Conservation (phyloP, 2,113 vertebrate species). For the Scytalopus superciliaris region DNA sequence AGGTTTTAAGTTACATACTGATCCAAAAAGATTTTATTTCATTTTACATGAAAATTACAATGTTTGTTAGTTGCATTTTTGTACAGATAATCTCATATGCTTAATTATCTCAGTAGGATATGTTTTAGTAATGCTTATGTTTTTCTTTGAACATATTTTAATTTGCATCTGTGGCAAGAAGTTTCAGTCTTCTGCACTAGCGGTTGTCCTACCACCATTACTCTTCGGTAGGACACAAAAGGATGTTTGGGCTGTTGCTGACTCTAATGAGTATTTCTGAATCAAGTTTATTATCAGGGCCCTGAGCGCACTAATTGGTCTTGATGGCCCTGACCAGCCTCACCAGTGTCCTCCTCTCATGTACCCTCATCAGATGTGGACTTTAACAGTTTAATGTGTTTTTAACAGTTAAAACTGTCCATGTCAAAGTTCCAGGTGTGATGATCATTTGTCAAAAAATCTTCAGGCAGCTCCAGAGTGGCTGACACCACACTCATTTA, state of each 20-base stretch:
- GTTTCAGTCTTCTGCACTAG: background rate
- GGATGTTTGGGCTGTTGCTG: background rate
- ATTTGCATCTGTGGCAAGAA: background rate
- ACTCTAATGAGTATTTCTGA: background rate
- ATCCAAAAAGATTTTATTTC: background rate
- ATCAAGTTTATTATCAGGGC: background rate
- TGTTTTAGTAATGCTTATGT: background rate
- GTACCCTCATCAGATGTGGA: fast-evolving
- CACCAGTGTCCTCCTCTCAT: background rate
- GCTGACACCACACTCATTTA: background rate
- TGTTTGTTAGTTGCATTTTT: background rate
- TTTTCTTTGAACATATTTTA: slow-evolving; percentile 9
- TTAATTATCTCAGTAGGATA: background rate
- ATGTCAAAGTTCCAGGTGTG: background rate
- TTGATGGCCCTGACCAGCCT: background rate
- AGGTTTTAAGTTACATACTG: slow-evolving; percentile 7
- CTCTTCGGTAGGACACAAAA: background rate
- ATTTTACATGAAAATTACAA: background rate
- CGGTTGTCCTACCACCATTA: background rate
- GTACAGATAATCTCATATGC: background rate
- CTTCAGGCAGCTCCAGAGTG: background rate
- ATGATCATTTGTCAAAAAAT: background rate
- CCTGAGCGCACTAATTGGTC: background rate
- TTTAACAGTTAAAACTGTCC: background rate
- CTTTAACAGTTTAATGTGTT: too few relatives aligned